Evolutionary conservation across 2,113 vertebrate species (phyloP).

Genomic region (Cochlearius cochlearius): DNA sequence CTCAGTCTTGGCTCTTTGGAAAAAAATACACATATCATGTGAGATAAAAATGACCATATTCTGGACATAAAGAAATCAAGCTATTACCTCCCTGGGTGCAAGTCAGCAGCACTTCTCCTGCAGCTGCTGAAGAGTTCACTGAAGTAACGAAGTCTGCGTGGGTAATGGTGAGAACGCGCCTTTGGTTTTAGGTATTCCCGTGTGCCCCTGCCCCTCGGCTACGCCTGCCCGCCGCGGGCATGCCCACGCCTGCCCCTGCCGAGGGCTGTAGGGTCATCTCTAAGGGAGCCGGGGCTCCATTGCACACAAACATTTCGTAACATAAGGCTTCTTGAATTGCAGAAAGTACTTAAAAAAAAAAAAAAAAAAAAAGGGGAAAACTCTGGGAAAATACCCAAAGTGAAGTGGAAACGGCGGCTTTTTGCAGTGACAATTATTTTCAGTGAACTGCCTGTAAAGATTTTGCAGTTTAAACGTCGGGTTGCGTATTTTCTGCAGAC

Average conservation of each 20-base stretch:
- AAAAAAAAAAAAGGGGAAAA: background rate
- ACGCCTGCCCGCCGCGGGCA: fast-evolving
- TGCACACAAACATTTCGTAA: background rate
- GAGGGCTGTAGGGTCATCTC: background rate
- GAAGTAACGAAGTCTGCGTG: background rate
- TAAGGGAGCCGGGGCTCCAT: background rate
- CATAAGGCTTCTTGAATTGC: background rate
- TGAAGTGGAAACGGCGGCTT: background rate
- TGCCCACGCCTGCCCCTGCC: background rate
- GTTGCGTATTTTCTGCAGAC: background rate
- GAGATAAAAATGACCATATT: background rate
- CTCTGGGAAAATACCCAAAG: background rate
- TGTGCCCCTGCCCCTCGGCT: background rate
- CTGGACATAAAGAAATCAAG: background rate
- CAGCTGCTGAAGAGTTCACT: background rate
- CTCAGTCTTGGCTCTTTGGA: background rate
- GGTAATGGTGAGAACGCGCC: background rate
- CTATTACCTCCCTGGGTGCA: background rate
- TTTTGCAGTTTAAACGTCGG: background rate
- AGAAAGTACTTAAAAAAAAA: background rate
- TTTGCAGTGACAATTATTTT: background rate
- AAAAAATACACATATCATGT: fast-evolving
- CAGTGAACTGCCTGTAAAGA: background rate
- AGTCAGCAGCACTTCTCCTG: background rate
- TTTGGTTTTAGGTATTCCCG: background rate